Evolutionary conservation across 2,888 invertebrate genomes (phyloP).

Genomic region (Lypha dubia): DNA sequence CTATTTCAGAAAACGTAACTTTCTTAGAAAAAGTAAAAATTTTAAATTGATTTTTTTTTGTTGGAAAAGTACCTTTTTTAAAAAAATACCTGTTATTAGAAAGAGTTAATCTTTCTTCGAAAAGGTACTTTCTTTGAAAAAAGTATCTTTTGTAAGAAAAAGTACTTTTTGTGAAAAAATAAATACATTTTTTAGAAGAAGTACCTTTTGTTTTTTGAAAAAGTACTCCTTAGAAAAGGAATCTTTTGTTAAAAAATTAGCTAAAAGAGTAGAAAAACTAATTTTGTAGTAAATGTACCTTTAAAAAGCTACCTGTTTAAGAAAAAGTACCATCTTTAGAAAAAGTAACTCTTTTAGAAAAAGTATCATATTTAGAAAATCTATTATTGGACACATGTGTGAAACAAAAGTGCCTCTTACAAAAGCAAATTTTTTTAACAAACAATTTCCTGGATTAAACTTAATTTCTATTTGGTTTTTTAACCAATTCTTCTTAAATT

Average conservation of each 20-base stretch:
- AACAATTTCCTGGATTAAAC: no score
- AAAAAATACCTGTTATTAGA: background rate
- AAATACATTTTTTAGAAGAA: background rate
- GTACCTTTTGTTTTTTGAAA: background rate
- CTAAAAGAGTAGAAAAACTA: background rate
- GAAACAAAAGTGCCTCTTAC: background rate
- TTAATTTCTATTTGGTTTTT: no score
- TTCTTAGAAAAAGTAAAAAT: background rate
- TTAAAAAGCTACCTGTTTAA: background rate
- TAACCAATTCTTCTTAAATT: conserved; percentile 7
- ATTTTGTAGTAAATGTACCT: no score
- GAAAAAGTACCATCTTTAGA: background rate
- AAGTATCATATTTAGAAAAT: background rate
- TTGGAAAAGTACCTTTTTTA: background rate
- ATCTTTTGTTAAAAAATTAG: background rate
- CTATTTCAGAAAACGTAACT: background rate
- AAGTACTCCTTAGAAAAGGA: background rate
- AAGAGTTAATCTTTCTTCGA: no score
- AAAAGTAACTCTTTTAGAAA: background rate
- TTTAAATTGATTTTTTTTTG: background rate
- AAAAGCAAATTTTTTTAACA: background rate
- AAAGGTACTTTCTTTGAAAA: background rate
- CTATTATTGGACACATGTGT: no score
- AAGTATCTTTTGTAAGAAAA: background rate
- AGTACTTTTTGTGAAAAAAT: background rate